Conservation (phyloP, 2,113 vertebrate genomes). For the Mystacornis crossleyi region DNA sequence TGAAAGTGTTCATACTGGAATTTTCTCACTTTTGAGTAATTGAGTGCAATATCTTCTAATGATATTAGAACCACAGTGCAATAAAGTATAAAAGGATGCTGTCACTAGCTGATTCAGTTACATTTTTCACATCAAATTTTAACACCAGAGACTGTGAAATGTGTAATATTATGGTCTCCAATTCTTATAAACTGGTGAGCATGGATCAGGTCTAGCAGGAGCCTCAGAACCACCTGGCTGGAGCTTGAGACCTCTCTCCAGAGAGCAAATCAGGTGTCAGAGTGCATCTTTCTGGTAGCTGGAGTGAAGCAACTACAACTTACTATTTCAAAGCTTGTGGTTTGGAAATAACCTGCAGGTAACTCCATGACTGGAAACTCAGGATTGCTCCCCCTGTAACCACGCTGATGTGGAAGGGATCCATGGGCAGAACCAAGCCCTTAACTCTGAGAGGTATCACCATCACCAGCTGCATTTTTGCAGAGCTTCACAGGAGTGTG, state of each 20-base stretch:
- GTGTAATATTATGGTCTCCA: not conserved
- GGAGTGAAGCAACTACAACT: not conserved
- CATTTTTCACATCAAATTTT: not conserved
- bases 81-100: not conserved
- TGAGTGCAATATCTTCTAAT: conserved; percentile 6
- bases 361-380: not conserved
- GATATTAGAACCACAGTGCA: not conserved
- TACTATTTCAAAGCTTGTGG: not conserved
- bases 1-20: not conserved
- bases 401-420: not conserved
- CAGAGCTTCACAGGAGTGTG: not conserved
- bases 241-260: not conserved
- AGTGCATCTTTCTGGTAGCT: not conserved
- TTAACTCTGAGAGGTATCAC: not conserved
- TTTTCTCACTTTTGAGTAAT: conserved; percentile 20
- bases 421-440: not conserved
- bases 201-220: not conserved
- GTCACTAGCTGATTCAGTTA: not conserved
- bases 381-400: not conserved
- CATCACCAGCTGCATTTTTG: not conserved
- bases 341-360: not conserved
- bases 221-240: conserved; percentile 10
- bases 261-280: conserved; percentile 36
- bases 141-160: not conserved
- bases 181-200: not conserved